Conservation (phyloP, 2,888 invertebrate genomes). For the Branchellion lobata region DNA sequence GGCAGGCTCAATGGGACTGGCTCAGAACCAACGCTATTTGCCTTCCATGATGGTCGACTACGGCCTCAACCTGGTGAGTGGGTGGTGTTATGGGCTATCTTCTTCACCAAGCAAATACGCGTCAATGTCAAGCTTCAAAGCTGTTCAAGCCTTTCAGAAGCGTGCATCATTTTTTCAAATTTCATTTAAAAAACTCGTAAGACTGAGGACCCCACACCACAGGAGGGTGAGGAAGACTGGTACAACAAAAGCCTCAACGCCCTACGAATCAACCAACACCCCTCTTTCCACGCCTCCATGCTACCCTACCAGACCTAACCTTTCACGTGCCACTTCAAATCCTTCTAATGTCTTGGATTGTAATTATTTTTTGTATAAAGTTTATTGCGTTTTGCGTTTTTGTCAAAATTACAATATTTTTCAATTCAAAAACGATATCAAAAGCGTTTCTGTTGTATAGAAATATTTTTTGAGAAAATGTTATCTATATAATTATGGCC, state of each 20-base stretch:
- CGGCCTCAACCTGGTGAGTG: constrained; percentile 49
- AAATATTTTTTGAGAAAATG: too few species aligned
- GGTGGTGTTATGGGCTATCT: background rate
- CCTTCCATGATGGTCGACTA: constrained; percentile 49
- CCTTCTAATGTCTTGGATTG: background rate
- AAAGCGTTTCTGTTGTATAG: too few species aligned
- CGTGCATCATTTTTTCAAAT: background rate
- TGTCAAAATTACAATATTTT: too few species aligned
- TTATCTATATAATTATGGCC: too few species aligned
- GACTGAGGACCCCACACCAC: background rate
- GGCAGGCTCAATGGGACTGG: constrained; percentile 46
- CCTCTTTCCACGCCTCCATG: constrained; percentile 92
- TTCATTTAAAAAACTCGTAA: background rate
- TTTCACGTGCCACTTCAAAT: background rate
- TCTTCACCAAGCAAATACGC: background rate
- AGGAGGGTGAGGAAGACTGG: constrained; percentile 77
- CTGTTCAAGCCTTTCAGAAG: too few species aligned
- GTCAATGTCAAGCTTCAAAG: background rate
- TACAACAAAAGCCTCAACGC: constrained; percentile 97
- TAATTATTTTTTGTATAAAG: background rate
- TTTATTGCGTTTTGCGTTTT: too few species aligned
- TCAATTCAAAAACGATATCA: too few species aligned
- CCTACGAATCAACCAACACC: constrained; percentile 86
- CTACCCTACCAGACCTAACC: constrained; percentile 79
- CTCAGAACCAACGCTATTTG: constrained; percentile 47